Evolutionary conservation across 2,113 vertebrate genomes (phyloP), one percentile per base, ranked within the genome.

Genomic region (Scomber japonicus): DNA sequence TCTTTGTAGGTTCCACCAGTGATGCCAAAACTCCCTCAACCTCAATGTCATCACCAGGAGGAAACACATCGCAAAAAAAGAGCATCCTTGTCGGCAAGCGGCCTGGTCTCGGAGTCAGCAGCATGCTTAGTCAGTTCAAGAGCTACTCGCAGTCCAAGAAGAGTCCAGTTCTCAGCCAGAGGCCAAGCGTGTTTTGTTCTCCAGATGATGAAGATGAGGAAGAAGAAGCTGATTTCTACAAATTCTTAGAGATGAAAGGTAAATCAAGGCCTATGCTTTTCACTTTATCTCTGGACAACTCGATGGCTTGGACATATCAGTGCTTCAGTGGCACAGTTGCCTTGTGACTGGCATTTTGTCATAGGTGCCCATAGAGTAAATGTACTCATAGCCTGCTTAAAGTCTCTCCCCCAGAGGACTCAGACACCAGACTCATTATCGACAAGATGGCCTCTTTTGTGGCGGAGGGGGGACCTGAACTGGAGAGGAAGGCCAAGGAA

Each of bases 351-450:
- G 54, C 83, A 91, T 90, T 80, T 85, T 93, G 70, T 76, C 89
- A 83, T 85, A 92, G 94, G 95, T 96, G 94, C 93, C 93, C 89
- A 84, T 95, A 95, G 93, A 96, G 91, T 94, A 95, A 95, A 94
- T 93, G 94, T 98, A 98, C 97, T 99, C 94, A 99, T 97, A 96
- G 96, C 95, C 93, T 97, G 95, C 97, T 98, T 98, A 98, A 98
- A 99, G 98, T 99, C 95, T 97, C 96, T 95, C 97, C 98, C 96
- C 98, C 98, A 99, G 97, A 98, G 97, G 97, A 98, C 92, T 87
- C 94, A 73, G 97, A 98, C 91, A 95, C 95, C 87, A 95, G 95
- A 75, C 95, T 96, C 79, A 96, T 99, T 92, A 96, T 97, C 91
- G 94, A 99, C 93, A 97, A 99, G 95, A 95, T 99, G 96, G 98